phyloP scores from a whole-genome alignment of 2,113 vertebrate genomes.

The Odontophorus gujanensis region DNA sequence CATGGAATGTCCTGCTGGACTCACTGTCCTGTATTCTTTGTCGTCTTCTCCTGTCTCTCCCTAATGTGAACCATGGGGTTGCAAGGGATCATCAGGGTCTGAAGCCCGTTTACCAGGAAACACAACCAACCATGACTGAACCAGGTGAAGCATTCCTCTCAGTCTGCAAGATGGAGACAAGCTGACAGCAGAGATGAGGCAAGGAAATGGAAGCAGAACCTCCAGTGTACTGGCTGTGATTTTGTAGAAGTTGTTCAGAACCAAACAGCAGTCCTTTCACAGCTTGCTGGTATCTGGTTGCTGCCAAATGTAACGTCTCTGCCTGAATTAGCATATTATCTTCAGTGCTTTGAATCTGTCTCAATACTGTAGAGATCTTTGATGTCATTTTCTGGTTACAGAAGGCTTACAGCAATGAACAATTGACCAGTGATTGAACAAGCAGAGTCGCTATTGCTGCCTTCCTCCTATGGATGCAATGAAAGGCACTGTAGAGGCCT shows the following conservation, averaged over 20 bases:
- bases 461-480: not conserved
- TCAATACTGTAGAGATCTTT: not conserved
- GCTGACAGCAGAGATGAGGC: not conserved
- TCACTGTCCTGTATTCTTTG: not conserved
- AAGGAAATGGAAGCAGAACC: not conserved
- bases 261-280: not conserved
- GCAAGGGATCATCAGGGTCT: not conserved
- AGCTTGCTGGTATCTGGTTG: not conserved
- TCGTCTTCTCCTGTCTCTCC: not conserved
- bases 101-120: not conserved
- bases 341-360: not conserved
- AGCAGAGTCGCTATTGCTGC: not conserved
- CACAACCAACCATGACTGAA: fast-evolving
- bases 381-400: not conserved
- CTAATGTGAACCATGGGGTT: not conserved
- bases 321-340: not conserved
- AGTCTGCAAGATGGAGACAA: not conserved
- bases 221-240: not conserved
- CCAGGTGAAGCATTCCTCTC: not conserved
- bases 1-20: not conserved
- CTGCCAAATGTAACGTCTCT: not conserved
- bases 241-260: not conserved
- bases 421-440: not conserved
- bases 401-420: not conserved
- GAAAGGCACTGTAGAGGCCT: not conserved